Evolutionary conservation across 2,797 vertebrate genomes (phyloP).

Genomic region (Ctenopoma multispine): DNA sequence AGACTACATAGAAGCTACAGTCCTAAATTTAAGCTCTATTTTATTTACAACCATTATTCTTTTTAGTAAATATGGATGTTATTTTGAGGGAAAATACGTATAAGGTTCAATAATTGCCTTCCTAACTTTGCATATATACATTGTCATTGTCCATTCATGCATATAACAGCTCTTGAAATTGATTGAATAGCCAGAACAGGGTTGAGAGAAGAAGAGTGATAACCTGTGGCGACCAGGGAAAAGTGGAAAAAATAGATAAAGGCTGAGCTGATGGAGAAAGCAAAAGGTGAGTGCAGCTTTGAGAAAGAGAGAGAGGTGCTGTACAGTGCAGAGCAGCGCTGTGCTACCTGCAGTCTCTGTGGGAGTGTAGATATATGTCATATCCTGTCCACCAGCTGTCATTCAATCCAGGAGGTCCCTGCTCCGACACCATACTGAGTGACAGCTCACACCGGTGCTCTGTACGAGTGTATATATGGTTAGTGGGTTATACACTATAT

Average conservation of each 20-base stretch:
- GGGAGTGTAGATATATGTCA: constrained; percentile 67
- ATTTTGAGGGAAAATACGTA: no score
- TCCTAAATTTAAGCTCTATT: neutral
- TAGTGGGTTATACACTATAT: constrained; percentile 15
- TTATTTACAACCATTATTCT: neutral
- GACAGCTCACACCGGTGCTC: constrained; percentile 57
- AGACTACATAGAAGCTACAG: constrained; percentile 14
- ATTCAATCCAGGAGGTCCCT: constrained; percentile 65
- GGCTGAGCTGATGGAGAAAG: neutral
- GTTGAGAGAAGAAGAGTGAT: neutral
- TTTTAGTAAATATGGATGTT: neutral
- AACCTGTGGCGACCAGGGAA: neutral
- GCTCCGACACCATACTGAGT: constrained; percentile 48
- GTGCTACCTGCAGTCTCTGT: constrained; percentile 52
- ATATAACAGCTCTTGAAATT: neutral
- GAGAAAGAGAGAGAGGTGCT: constrained; percentile 1
- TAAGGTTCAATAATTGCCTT: no score
- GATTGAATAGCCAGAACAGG: neutral
- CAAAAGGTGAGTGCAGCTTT: constrained; percentile 19
- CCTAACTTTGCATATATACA: neutral
- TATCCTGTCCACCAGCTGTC: constrained; percentile 76
- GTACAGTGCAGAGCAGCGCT: constrained; percentile 11
- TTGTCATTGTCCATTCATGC: constrained; percentile 1
- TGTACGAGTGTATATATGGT: constrained; percentile 19
- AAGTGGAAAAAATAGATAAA: neutral